A percentile compares a stretch with the other conserved stretches of the same genome.
These are phyloP conservation scores for Zophobas morio DNA, from an alignment of 1,140 invertebrate species.

Conservation along the genomic window DNA sequence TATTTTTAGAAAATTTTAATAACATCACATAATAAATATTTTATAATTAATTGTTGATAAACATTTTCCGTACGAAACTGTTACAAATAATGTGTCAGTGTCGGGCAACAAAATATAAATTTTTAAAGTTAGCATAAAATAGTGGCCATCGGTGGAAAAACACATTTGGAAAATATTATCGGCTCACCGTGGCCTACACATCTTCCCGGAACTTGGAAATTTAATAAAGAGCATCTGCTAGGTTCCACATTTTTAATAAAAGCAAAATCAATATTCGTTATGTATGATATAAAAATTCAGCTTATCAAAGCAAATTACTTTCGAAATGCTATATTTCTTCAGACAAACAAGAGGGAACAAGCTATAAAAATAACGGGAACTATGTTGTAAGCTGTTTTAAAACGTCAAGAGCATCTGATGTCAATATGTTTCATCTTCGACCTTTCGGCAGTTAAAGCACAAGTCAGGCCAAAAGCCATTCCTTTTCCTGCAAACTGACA, in stretches of 20 bases:
- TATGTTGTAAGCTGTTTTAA: slow-evolving; percentile 49
- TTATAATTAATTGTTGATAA: too few species aligned
- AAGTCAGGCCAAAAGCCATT: slow-evolving; percentile 13
- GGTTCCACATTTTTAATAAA: slow-evolving; percentile 49
- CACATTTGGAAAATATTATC: too few species aligned
- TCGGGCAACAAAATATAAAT: too few species aligned
- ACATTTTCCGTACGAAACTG: too few species aligned
- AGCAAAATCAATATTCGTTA: slow-evolving; percentile 50
- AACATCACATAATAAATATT: too few species aligned
- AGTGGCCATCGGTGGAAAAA: too few species aligned
- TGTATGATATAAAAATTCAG: slow-evolving; percentile 49
- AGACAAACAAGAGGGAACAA: slow-evolving; percentile 47
- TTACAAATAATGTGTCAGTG: too few species aligned
- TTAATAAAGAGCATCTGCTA: slow-evolving; percentile 52
- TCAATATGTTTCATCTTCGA: slow-evolving; percentile 50
- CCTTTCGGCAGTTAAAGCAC: slow-evolving; percentile 29
- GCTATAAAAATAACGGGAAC: slow-evolving; percentile 39
- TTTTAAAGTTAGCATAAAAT: too few species aligned
- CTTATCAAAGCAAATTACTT: slow-evolving; percentile 49
- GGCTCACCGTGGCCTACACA: neutral
- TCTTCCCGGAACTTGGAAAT: slow-evolving; percentile 41
- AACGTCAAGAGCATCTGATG: slow-evolving; percentile 50
- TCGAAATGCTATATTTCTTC: slow-evolving; percentile 31
- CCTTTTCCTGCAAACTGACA: slow-evolving; percentile 14
- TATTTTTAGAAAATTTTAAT: too few species aligned